phyloP scores from a whole-genome alignment of 2,888 invertebrate species.

The Philereme transversata region DNA sequence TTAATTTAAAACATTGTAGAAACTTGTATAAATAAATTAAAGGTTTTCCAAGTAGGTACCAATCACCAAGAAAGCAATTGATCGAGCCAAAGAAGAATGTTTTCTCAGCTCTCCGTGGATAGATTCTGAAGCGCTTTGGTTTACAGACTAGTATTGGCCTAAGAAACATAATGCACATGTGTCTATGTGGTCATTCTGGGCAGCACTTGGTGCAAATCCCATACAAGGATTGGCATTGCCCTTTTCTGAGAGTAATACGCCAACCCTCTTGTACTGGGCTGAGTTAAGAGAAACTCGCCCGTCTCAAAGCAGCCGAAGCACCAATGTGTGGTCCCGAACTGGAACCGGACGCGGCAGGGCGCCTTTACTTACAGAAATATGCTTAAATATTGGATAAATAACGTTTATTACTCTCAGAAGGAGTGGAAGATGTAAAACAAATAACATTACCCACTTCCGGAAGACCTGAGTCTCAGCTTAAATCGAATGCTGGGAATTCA shows the following conservation, averaged over 20 bases:
- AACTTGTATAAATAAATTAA: too few species aligned
- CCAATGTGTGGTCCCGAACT: constrained; percentile 57
- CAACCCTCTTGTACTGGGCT: constrained; percentile 29
- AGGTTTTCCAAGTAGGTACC: too few species aligned
- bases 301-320: constrained; percentile 46
- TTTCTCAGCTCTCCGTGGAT: too few species aligned
- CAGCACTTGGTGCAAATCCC: too few species aligned
- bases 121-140: too few species aligned
- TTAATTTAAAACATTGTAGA: too few species aligned
- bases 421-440: constrained; percentile 37
- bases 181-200: too few species aligned
- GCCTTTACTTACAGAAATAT: constrained; percentile 46
- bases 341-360: constrained; percentile 52
- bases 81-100: too few species aligned
- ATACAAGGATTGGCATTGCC: too few species aligned
- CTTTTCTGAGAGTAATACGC: constrained; percentile 20
- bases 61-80: too few species aligned
- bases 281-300: constrained; percentile 44
- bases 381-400: constrained; percentile 54
- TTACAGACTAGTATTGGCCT: too few species aligned
- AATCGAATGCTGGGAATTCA: neutral
- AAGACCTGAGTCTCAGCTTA: constrained; percentile 4
- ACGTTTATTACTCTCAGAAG: constrained; percentile 41
- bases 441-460: constrained; percentile 31
- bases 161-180: too few species aligned